Base-by-base conservation (phyloP, 2,888 invertebrate species). In the Podabrus alpinus region DNA sequence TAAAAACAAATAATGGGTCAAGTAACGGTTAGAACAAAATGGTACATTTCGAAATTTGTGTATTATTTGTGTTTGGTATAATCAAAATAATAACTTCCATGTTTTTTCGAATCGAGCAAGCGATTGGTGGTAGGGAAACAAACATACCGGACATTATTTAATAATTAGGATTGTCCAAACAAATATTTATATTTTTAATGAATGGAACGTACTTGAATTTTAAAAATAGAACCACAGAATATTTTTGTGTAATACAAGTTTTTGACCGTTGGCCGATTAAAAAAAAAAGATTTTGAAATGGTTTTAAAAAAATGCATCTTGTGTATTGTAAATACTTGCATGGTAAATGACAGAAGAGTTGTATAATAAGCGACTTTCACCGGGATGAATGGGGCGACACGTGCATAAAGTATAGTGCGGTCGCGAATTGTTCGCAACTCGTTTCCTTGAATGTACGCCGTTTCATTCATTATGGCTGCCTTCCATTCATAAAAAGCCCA, bases 401-500 rank as follows among this genome's bases (percentile, higher is more conserved):
- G 79, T 77, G 77, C 76, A 78, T 78, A 78, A 78, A 77, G 76
- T 76, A 76, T 76, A 77, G 77, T 78, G 79, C 78, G 78, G 78
- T 82, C 81, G 83, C 82, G 81, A 82, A 82, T 82, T 83, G 81
- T 83, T 83, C 80, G 80, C 82, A 81, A 79, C 81, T 83, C 82
- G 85, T 85, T 86, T 86, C 86, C 85, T 86, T 87, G 87, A 87
- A 87, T 87, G 87, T 86, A 86, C 86, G 85, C 84, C 90, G 90
- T 89, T 91, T 91, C 91, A 91, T 91, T 91, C 91, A 91, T 91
- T 89, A 91, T 91, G 91, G 91, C 91, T 90, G 91, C 90, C 90
- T 90, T 90, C 90, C 91, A 92, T 92, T 92, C 91, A 92, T 91
- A 91, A 91, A 91, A 91, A 91, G 90, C 90, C 89, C 88, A 87